Base-by-base conservation (phyloP, 2,113 vertebrate genomes). In the Nannospalax galili region DNA sequence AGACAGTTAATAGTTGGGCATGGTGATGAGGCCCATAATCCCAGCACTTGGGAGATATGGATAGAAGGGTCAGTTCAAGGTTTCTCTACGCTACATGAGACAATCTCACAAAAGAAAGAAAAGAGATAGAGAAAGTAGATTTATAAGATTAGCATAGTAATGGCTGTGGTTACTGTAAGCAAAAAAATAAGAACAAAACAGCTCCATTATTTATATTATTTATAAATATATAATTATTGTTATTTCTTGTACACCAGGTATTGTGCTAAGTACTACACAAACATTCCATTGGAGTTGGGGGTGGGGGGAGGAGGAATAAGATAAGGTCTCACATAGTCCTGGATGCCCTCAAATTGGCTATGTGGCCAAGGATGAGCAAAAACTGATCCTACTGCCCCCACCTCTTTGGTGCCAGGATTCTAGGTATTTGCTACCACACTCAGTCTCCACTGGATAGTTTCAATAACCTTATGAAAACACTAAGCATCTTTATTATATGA, bases 151-250 rank as follows among this genome's bases (percentile, higher is more conserved):
- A 92, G 24, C 42, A 17, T 28, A 45, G 26, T 75, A 45, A 40
- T 84, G 35, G 79, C 32, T 94, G 30, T 85, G 26, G 78, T 84
- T 81, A 88, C 42, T 81, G 30, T 56, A 40, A 91, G 88, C 79
- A 89, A 88, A 67, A 69, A 90, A 87, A 77, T 78, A 81, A 80
- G 28, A 88, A 35, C 56, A 67, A 45, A 15, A 70, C 42, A 10
- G 65, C 62, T 62, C 64, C 22, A 6, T 79, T 62, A 86, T 90
- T 90, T 89, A 64, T 75, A 85, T 48, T 88, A 65, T 74, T 95
- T 86, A 77, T 69, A 86, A 90, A 92, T 58, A 81, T 3, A 37
- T 37, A 78, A 80, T 85, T 9, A 37, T 73, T 75, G 45, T 48
- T 90, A 58, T 77, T 77, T 87, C 67, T 40, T 81, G 73, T 72